Evolutionary conservation across 1,140 invertebrate species (phyloP).

Genomic region (Lethocerus indicus): DNA sequence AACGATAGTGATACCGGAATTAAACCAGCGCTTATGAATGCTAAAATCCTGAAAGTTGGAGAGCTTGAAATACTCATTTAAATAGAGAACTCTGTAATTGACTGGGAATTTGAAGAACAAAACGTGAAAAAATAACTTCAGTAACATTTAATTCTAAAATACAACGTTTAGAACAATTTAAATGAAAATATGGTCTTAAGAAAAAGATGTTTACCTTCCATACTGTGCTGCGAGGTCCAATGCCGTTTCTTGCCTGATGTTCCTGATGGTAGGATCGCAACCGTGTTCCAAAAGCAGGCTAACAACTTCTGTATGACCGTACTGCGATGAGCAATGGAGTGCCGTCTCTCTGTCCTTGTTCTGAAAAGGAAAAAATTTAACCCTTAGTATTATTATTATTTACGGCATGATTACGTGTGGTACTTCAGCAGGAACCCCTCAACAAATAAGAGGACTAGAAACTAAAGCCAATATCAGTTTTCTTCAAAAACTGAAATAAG

Average conservation of each 20-base stretch:
- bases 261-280: conserved; percentile 79
- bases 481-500: too few species aligned
- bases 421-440: too few species aligned
- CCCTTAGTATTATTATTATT: too few species aligned
- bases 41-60: too few species aligned
- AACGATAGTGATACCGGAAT: too few species aligned
- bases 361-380: conserved; percentile 31
- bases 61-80: too few species aligned
- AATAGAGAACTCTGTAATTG: neutral
- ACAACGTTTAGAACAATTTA: neutral
- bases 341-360: conserved; percentile 88
- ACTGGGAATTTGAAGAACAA: conserved; percentile 3
- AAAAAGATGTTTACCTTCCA: conserved; percentile 40
- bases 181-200: neutral
- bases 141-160: neutral
- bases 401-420: too few species aligned
- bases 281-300: conserved; percentile 66
- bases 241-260: conserved; percentile 76
- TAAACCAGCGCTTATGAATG: too few species aligned
- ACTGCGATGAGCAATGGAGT: conserved; percentile 85
- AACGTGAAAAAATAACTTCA: neutral
- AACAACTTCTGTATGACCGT: conserved; percentile 82
- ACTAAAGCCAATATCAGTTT: too few species aligned
- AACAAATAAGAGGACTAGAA: too few species aligned
- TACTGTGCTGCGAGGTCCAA: conserved; percentile 89